Percentiles rank a stretch among this genome's conserved stretches.
These are phyloP conservation scores for Epirrita christyi DNA, from an alignment of 2,888 invertebrate species.

Conservation along the genomic window DNA sequence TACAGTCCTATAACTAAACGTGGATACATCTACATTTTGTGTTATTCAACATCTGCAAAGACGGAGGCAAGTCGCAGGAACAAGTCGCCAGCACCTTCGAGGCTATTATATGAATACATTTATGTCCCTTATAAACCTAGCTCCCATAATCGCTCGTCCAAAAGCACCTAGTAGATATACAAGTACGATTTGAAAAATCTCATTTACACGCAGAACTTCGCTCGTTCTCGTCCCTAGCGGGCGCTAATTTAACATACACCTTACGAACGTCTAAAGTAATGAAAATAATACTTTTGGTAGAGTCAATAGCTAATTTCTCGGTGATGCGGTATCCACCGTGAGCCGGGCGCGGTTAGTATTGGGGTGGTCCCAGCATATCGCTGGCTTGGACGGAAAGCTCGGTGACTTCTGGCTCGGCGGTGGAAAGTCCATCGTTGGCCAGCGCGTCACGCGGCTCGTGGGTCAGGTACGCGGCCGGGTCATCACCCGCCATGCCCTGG, in stretches of 20 bases:
- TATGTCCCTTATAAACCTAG: conserved; percentile 70
- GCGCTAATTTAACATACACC: conserved; percentile 51
- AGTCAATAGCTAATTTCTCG: conserved; percentile 63
- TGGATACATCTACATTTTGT: conserved; percentile 65
- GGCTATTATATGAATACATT: conserved; percentile 46
- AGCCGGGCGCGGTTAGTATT: conserved; percentile 71
- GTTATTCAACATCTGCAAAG: conserved; percentile 70
- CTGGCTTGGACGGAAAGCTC: conserved; percentile 83
- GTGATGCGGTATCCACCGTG: conserved; percentile 49
- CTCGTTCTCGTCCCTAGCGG: conserved; percentile 62
- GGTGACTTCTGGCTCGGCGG: conserved; percentile 86
- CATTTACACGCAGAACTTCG: conserved; percentile 59
- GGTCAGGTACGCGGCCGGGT: conserved; percentile 79
- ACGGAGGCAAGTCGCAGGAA: conserved; percentile 77
- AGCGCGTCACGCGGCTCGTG: conserved; percentile 63
- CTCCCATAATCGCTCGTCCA: conserved; percentile 59
- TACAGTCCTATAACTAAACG: conserved; percentile 66
- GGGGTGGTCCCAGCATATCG: conserved; percentile 82
- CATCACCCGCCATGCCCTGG: conserved; percentile 83
- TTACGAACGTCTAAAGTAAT: conserved; percentile 60
- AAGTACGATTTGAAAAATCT: conserved; percentile 60
- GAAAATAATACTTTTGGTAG: conserved; percentile 81
- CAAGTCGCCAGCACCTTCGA: conserved; percentile 83
- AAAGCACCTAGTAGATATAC: conserved; percentile 46
- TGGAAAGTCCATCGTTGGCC: conserved; percentile 80